Evolutionary conservation across 2,113 vertebrate genomes (phyloP), one percentile per base, ranked within the genome.

Genomic region (Megaptera novaeangliae): DNA sequence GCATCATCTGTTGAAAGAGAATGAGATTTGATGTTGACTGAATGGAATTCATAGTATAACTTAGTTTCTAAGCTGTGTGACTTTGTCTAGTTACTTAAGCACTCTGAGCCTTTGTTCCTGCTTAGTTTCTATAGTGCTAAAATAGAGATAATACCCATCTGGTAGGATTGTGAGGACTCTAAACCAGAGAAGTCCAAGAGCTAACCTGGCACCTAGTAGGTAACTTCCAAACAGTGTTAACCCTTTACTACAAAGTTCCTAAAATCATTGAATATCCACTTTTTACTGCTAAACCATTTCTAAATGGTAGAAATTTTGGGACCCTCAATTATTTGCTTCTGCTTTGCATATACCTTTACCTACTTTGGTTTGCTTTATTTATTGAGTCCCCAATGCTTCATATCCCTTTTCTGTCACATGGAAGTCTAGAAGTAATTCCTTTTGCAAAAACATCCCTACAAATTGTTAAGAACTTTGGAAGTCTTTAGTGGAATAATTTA

Each of bases 401-500:
- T 49, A 14, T 61, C 44, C 52, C 57, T 57, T 96, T 72, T 69
- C 71, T 74, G 3, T 82, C 44, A 55, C 10, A 7, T 77, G 52
- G 29, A 63, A 71, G 12, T 85, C 94, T 75, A 39, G 55, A 94
- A 74, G 34, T 85, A 85, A 81, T 68, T 90, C 44, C 27, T 91
- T 49, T 91, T 85, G 23, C 57, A 12, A 72, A 90, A 88, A 55
- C 10, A 64, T 82, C 49, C 44, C 36, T 94, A 68, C 29, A 72
- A 5, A 46, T 68, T 66, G 80, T 68, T 83, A 23, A 64, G 41
- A 71, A 46, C 52, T 41, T 34, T 83, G 59, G 57, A 88, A 94
- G 57, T 85, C 39, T 85, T 78, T 17, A 88, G 39, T 81, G 66
- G 34, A 71, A 31, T 82, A 46, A 88, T 97, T 94, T 97, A 74